Conservation (phyloP, 2,797 vertebrate genomes). For the Typhlichthys subterraneus region DNA sequence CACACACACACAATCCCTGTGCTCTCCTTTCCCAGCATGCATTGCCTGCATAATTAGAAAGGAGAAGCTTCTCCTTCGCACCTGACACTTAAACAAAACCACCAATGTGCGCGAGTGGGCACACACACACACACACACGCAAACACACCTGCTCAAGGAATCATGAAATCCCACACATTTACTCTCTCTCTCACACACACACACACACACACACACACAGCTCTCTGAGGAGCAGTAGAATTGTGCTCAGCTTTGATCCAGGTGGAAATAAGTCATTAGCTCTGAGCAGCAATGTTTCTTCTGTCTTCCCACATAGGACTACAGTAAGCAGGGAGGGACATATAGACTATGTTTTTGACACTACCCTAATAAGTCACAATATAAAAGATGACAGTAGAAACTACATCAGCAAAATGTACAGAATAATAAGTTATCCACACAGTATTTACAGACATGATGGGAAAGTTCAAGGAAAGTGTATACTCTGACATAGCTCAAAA, state of each 20-base stretch:
- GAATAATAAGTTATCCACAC: no score
- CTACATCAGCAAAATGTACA: no score
- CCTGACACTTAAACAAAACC: background rate
- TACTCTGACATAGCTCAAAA: no score
- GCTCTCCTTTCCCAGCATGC: no score
- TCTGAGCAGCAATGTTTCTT: constrained; percentile 48
- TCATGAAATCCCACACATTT: no score
- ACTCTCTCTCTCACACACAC: background rate
- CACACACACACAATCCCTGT: no score
- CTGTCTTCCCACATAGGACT: constrained; percentile 24
- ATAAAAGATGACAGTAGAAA: no score
- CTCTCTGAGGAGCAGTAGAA: constrained; percentile 24
- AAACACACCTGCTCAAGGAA: background rate
- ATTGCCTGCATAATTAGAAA: constrained; percentile 48
- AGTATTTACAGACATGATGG: no score
- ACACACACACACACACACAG: constrained; percentile 8
- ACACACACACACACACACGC: constrained; percentile 1
- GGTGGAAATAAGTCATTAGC: constrained; percentile 54
- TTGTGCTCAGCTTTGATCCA: constrained; percentile 47
- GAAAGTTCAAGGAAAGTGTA: no score
- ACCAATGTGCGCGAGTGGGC: no score
- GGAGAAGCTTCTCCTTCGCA: constrained; percentile 32
- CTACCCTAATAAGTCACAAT: no score
- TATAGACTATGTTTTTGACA: constrained; percentile 18
- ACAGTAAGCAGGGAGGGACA: background rate